Percentiles rank a stretch among this genome's conserved stretches.
Evolutionary conservation across 2,113 vertebrate species (phyloP).

Genomic region (Anseranas semipalmata): DNA sequence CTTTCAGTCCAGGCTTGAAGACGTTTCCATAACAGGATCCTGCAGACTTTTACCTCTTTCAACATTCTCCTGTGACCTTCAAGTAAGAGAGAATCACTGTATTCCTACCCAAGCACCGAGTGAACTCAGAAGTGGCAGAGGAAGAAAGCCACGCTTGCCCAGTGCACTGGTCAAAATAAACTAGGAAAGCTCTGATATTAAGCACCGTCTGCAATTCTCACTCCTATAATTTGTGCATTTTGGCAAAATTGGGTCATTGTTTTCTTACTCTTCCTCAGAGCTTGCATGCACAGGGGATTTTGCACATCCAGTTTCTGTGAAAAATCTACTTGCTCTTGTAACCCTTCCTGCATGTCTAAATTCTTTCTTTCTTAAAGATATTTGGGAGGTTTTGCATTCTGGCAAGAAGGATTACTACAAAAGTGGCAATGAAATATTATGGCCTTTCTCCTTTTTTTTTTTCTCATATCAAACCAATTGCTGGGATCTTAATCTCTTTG

Average conservation of each 20-base stretch:
- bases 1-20: background rate
- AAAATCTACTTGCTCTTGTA: background rate
- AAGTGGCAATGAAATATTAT: background rate
- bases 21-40: background rate
- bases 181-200: background rate
- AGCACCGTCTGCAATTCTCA: background rate
- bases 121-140: background rate
- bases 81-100: background rate
- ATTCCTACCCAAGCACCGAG: background rate
- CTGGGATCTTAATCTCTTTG: background rate
- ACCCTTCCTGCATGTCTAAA: background rate
- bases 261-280: background rate
- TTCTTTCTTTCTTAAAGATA: background rate
- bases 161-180: background rate
- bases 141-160: background rate
- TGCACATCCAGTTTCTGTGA: background rate
- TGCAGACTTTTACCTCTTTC: background rate
- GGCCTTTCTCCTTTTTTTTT: background rate
- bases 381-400: background rate
- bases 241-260: background rate
- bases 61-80: background rate
- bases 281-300: background rate
- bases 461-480: background rate
- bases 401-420: background rate
- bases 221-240: background rate